Evolutionary conservation across 2,888 invertebrate genomes (phyloP), one percentile per base, ranked within the genome.

Genomic region (Halocaridina rubra): DNA sequence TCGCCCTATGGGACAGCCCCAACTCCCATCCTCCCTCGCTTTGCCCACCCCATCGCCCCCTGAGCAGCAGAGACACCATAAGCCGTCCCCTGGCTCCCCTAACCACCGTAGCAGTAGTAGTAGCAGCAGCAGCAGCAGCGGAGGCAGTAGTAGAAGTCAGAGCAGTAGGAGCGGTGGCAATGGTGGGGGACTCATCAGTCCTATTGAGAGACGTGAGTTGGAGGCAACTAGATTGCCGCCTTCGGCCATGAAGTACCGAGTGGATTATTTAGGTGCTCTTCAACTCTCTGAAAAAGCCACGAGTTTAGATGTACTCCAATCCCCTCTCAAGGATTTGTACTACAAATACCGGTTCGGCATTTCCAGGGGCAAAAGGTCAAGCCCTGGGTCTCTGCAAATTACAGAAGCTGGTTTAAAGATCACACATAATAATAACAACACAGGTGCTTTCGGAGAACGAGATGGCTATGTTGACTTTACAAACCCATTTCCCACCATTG

Each of bases 401-500:
- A 94, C 94, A 10, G 88, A 86, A 5, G 79, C 81, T 8, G 89
- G 89, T 0, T 74, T 89, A 22, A 76, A 71, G 27, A 81, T 89
- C 10, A 81, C 87, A 22, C 82, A 87, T 32, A 81, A 80, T 22
- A 71, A 75, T 19, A 22, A 39, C 13, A 53, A 64, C 10, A 77
- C 29, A 71, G 88, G 71, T 29, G 67, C 80, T 33, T n/a, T n/a
- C n/a, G n/a, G n/a, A n/a, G n/a, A n/a, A n/a, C 19, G 29, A 16
- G 76, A 76, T 22, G 81, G 81, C 10, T 74, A 69, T 30, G 75
- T 69, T 2, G 87, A 88, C 53, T 85, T 89, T 27, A 84, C 86
- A 27, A 96, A 97, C 90, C 95, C 96, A 1, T 97, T 97, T 90
- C 95, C 96, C 24, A 95, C 96, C 69, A 97, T 97, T 91, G 97